phyloP scores from a whole-genome alignment of 2,888 invertebrate genomes.

The Nephrotoma appendiculata region DNA sequence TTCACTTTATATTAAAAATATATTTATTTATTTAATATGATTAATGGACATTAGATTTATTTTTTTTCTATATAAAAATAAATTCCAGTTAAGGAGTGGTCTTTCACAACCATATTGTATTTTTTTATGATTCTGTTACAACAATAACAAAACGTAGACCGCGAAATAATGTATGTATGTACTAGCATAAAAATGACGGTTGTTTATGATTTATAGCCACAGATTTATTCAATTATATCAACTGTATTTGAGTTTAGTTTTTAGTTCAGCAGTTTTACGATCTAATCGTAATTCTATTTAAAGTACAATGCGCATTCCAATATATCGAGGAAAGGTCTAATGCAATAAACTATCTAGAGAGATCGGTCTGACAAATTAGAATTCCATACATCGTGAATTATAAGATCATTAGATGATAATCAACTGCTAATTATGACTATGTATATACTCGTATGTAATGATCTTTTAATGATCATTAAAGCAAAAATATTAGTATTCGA shows the following conservation, averaged over 20 bases:
- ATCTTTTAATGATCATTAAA: neutral
- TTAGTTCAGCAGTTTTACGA: neutral
- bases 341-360: neutral
- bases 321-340: neutral
- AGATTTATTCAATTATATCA: neutral
- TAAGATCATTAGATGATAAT: neutral
- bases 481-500: neutral
- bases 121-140: neutral
- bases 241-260: neutral
- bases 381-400: neutral
- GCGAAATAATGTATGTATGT: neutral
- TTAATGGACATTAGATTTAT: neutral
- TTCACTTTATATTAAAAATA: neutral
- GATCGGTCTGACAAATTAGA: neutral
- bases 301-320: neutral
- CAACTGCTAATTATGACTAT: neutral
- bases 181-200: neutral
- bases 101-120: neutral
- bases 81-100: neutral
- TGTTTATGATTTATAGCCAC: neutral
- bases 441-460: neutral
- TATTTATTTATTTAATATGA: neutral
- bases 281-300: neutral
- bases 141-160: neutral
- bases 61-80: neutral